Conservation (phyloP, 2,797 vertebrate species). For the Myotis daubentonii region DNA sequence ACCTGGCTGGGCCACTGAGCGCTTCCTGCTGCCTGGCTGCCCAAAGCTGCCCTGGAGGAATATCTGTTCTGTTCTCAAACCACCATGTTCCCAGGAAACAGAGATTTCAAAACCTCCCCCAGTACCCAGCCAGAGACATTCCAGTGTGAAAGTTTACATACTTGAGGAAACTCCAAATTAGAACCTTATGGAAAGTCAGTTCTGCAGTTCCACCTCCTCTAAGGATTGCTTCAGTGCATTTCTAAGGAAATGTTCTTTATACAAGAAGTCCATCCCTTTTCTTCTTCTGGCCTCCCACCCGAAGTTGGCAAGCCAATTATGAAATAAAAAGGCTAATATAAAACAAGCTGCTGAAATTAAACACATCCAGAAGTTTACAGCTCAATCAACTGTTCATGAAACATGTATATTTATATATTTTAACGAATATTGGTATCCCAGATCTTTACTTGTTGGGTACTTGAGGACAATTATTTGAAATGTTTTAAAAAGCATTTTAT, state of each 20-base stretch:
- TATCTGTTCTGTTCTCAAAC: conserved; percentile 56
- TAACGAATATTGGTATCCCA: neutral
- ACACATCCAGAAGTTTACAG: conserved; percentile 24
- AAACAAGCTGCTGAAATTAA: conserved; percentile 54
- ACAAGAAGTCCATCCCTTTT: neutral
- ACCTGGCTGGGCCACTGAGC: neutral
- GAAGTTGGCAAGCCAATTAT: conserved; percentile 14
- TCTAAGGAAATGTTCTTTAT: neutral
- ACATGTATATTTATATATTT: conserved; percentile 50
- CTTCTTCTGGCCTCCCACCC: neutral
- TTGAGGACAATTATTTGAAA: conserved; percentile 50
- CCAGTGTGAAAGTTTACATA: neutral
- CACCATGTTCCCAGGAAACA: conserved; percentile 49
- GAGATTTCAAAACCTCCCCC: conserved; percentile 45
- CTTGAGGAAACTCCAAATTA: conserved; percentile 30
- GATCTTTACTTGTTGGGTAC: conserved; percentile 18
- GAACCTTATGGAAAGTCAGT: neutral
- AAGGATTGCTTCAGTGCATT: neutral
- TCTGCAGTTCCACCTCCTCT: neutral
- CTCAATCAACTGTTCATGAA: conserved; percentile 44
- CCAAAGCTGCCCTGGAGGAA: conserved; percentile 14
- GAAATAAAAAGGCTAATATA: conserved; percentile 3
- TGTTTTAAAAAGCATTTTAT: conserved; percentile 48
- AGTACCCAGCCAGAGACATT: neutral
- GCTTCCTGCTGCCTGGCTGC: neutral